These are phyloP conservation scores for Microctonus aethiopoides DNA, from an alignment of 2,888 invertebrate species.

Conservation along the genomic window DNA sequence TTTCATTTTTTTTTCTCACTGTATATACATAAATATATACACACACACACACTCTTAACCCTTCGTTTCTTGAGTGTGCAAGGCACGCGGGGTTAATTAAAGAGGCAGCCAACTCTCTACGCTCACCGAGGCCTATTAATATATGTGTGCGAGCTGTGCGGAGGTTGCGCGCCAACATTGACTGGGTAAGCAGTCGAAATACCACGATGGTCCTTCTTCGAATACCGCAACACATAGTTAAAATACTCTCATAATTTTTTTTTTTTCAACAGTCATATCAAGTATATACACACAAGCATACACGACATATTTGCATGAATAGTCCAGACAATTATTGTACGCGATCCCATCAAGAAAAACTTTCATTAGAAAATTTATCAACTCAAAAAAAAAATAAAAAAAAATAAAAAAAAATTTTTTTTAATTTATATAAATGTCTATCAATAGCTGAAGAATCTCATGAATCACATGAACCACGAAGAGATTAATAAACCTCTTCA, in stretches of 20 bases:
- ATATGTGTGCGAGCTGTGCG: constrained; percentile 40
- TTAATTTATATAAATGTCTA: too few relatives aligned
- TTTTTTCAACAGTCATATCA: background rate
- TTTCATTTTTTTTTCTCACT: background rate
- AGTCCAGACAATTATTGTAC: too few relatives aligned
- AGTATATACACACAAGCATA: background rate
- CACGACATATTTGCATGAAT: background rate
- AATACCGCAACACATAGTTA: constrained; percentile 7
- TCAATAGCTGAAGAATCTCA: background rate
- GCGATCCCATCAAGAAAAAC: too few relatives aligned
- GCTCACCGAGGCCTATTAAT: constrained; percentile 46
- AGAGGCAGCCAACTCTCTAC: constrained; percentile 49
- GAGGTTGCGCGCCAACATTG: constrained; percentile 26
- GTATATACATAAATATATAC: background rate
- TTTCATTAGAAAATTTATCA: too few relatives aligned
- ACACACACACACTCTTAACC: constrained; percentile 12
- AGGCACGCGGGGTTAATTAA: constrained; percentile 59
- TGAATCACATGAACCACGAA: background rate
- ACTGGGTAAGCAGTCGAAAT: constrained; percentile 32
- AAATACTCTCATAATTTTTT: background rate
- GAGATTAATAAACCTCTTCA: background rate
- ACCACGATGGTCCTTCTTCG: constrained; percentile 27
- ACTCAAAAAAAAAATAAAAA: too few relatives aligned
- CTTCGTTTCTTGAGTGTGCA: constrained; percentile 42
- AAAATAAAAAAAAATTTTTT: too few relatives aligned